These are phyloP conservation scores for Falco novaeseelandiae DNA, from an alignment of 2,797 vertebrate species.

Conservation along the genomic window DNA sequence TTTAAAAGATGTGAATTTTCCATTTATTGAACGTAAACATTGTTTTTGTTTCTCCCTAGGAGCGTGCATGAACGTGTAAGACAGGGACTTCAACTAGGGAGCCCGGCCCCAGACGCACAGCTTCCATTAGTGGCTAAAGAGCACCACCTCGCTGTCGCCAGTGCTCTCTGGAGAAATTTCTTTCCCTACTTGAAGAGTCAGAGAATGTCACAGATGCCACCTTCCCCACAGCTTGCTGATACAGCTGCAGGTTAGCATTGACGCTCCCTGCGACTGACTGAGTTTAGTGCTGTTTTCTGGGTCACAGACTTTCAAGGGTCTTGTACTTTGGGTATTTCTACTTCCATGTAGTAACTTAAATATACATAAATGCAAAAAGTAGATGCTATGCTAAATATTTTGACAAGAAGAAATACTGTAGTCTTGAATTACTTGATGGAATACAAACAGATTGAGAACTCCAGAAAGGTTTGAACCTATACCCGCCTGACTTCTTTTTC, in stretches of 20 bases:
- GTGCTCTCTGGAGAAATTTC: slow-evolving; percentile 91
- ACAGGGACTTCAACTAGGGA: slow-evolving; percentile 73
- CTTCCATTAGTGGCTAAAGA: slow-evolving; percentile 86
- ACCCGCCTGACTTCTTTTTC: not conserved
- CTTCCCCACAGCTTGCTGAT: slow-evolving; percentile 89
- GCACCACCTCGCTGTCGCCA: slow-evolving; percentile 94
- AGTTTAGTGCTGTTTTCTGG: not conserved
- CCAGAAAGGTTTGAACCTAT: not conserved
- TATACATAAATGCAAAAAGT: not conserved
- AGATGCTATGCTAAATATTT: not conserved
- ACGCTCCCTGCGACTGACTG: not conserved
- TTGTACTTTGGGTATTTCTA: not conserved
- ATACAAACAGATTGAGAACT: not conserved
- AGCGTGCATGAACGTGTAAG: slow-evolving; percentile 83
- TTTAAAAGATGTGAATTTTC: slow-evolving; percentile 33
- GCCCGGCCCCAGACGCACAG: slow-evolving; percentile 46
- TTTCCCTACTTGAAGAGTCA: slow-evolving; percentile 91
- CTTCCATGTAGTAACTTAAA: not conserved
- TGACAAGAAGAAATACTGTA: not conserved
- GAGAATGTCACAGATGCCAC: slow-evolving; percentile 85
- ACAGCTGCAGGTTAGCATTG: slow-evolving; percentile 89
- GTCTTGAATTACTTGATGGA: not conserved
- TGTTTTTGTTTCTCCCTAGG: slow-evolving; percentile 79
- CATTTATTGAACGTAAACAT: slow-evolving; percentile 21
- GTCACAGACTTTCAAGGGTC: not conserved